phyloP scores from a whole-genome alignment of 2,113 vertebrate genomes.

The Reinhardtius hippoglossoides region DNA sequence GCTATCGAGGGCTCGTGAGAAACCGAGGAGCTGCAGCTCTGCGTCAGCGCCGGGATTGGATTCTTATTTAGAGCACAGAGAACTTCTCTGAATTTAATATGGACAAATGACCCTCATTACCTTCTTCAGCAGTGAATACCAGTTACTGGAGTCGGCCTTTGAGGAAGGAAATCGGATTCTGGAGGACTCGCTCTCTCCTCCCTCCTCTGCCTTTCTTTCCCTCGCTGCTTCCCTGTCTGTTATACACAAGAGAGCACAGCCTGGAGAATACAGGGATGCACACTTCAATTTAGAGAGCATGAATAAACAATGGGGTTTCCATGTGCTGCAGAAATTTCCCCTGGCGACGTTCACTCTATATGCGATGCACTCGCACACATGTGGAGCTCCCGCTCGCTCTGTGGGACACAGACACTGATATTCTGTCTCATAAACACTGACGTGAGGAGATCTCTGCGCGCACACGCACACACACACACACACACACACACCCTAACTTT shows the following conservation, averaged over 20 bases:
- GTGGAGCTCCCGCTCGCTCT: constrained; percentile 25
- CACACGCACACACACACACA: neutral
- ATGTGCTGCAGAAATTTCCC: constrained; percentile 81
- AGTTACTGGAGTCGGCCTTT: constrained; percentile 53
- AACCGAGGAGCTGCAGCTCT: constrained; percentile 18
- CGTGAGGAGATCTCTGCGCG: neutral
- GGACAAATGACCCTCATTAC: constrained; percentile 79
- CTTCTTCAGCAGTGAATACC: constrained; percentile 59
- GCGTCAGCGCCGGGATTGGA: constrained; percentile 54
- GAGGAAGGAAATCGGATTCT: constrained; percentile 64
- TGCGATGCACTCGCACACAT: constrained; percentile 36
- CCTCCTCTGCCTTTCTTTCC: neutral
- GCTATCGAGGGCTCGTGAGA: neutral
- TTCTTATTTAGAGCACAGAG: constrained; percentile 69
- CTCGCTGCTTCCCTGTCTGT: constrained; percentile 38
- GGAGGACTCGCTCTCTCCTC: constrained; percentile 35
- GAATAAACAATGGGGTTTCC: constrained; percentile 83
- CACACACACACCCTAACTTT: constrained; percentile 11
- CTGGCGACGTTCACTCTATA: constrained; percentile 51
- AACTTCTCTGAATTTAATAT: constrained; percentile 75
- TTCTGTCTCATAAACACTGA: constrained; percentile 19
- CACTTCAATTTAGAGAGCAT: constrained; percentile 83
- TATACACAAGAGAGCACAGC: constrained; percentile 61
- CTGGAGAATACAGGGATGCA: constrained; percentile 75
- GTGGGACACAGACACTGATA: constrained; percentile 20